phyloP scores from a whole-genome alignment of 1,140 invertebrate genomes.

The Drosophila subobscura region DNA sequence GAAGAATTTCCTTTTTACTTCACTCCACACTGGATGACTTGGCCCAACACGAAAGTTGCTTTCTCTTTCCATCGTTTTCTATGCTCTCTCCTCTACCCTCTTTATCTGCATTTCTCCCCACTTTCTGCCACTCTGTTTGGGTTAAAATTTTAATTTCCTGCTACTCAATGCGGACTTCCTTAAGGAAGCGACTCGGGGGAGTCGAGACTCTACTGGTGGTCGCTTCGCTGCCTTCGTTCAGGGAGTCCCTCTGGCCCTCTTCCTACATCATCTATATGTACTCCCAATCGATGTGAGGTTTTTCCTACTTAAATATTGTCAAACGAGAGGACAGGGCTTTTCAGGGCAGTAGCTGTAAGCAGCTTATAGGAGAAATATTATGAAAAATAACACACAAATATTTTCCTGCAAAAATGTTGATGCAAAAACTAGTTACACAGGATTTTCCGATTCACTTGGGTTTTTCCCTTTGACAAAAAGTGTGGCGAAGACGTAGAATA shows the following conservation, averaged over 20 bases:
- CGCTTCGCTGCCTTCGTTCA: too few species aligned
- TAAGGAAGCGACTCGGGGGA: background rate
- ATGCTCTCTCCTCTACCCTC: background rate
- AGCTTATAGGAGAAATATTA: slow-evolving; percentile 37
- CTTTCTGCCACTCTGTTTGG: slow-evolving; percentile 37
- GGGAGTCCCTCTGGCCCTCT: too few species aligned
- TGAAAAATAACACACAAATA: slow-evolving; percentile 36
- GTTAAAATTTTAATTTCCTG: slow-evolving; percentile 77
- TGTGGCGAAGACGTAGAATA: background rate
- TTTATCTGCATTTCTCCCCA: background rate
- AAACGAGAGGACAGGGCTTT: slow-evolving; percentile 19
- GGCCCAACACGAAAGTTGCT: slow-evolving; percentile 20
- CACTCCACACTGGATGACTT: slow-evolving; percentile 29
- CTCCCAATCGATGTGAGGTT: too few species aligned
- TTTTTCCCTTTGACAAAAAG: slow-evolving; percentile 5
- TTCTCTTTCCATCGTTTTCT: background rate
- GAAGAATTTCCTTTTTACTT: slow-evolving; percentile 18
- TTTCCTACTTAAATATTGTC: slow-evolving; percentile 31
- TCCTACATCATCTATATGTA: too few species aligned
- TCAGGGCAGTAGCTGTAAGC: slow-evolving; percentile 16
- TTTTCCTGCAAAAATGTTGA: slow-evolving; percentile 18
- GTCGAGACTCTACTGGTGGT: too few species aligned
- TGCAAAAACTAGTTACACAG: slow-evolving; percentile 6
- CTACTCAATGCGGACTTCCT: slow-evolving; percentile 68
- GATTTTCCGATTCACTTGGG: slow-evolving; percentile 9